Percentiles rank a stretch among this genome's conserved stretches.
Conservation (phyloP, 2,888 invertebrate genomes). For the Agapostemon virescens region DNA sequence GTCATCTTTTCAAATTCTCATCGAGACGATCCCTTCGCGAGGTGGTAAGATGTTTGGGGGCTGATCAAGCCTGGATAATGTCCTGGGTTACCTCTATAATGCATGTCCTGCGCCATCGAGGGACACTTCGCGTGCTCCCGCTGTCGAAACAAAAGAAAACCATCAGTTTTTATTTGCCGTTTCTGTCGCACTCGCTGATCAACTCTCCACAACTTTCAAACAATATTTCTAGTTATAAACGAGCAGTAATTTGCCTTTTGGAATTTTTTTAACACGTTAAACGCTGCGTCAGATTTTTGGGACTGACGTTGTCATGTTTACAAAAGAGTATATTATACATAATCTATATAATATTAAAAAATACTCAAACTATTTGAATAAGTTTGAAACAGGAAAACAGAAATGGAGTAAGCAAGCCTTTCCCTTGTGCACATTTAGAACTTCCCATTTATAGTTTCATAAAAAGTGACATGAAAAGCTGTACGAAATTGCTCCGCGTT, state of each 20-base stretch:
- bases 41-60: constrained; percentile 53
- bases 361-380: no score
- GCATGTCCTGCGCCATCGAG: constrained; percentile 94
- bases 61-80: constrained; percentile 58
- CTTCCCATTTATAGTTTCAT: no score
- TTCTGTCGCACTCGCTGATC: not conserved
- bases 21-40: constrained; percentile 67
- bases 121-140: constrained; percentile 85
- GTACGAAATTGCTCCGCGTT: no score
- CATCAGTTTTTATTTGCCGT: not conserved
- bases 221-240: not conserved
- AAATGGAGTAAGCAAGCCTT: no score
- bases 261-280: no score
- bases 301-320: no score
- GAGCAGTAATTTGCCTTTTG: not conserved
- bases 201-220: not conserved
- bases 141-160: constrained; percentile 45
- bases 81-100: constrained; percentile 87
- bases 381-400: no score
- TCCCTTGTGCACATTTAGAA: no score
- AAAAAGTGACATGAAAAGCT: no score
- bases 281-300: no score
- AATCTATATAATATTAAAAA: no score
- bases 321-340: no score
- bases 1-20: constrained; percentile 76